A percentile compares a stretch with the other conserved stretches of the same genome.
Conservation (phyloP, 1,140 invertebrate species). For the Lordiphosa clarofinis region DNA sequence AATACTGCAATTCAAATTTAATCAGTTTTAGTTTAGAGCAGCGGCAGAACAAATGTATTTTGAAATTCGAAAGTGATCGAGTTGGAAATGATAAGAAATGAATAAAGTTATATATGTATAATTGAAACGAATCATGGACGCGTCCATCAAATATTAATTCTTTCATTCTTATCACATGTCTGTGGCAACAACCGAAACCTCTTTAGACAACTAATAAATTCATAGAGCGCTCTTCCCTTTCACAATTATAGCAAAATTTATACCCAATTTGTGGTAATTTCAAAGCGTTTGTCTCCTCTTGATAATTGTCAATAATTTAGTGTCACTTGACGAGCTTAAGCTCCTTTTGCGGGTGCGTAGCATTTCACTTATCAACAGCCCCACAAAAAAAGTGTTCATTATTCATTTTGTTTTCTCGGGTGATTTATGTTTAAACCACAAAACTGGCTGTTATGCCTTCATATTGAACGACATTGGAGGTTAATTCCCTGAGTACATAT, state of each 20-base stretch:
- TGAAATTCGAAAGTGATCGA: conserved; percentile 22
- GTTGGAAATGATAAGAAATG: conserved; percentile 35
- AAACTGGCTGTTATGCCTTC: conserved; percentile 33
- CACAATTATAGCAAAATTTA: conserved; percentile 46
- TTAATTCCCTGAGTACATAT: background rate
- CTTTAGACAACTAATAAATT: conserved; percentile 38
- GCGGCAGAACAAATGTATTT: conserved; percentile 15
- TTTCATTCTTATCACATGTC: conserved; percentile 19
- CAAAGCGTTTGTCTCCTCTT: conserved; percentile 57
- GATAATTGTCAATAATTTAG: conserved; percentile 76
- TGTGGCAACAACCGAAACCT: conserved; percentile 5
- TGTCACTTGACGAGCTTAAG: conserved; percentile 66
- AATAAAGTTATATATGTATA: conserved; percentile 58
- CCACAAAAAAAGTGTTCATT: conserved; percentile 34
- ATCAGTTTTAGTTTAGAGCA: conserved; percentile 14
- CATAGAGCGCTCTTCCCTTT: conserved; percentile 28
- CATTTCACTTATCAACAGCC: conserved; percentile 41
- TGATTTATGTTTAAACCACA: conserved; percentile 26
- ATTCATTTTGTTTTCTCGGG: conserved; percentile 36
- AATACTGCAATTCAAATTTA: conserved; percentile 30
- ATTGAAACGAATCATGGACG: conserved; percentile 10
- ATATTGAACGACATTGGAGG: conserved; percentile 18
- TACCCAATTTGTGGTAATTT: conserved; percentile 65
- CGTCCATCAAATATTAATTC: conserved; percentile 3
- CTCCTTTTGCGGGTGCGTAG: conserved; percentile 5